Evolutionary conservation across 2,888 invertebrate genomes (phyloP), one percentile per base, ranked within the genome.

Genomic region (Tillus elongatus): DNA sequence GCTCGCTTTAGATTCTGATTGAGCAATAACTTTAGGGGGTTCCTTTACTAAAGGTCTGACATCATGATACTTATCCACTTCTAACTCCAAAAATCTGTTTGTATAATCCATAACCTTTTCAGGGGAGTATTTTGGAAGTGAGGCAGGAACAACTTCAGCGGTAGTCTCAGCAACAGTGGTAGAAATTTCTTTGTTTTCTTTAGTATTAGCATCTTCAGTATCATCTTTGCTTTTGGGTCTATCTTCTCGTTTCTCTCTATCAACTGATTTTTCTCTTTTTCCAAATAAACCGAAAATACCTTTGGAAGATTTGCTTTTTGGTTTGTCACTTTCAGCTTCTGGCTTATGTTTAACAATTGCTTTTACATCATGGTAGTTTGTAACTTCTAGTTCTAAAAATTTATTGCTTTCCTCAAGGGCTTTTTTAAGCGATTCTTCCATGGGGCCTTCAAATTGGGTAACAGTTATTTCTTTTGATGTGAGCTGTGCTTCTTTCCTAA

Each of bases 331-430:
- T 19, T 19, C n/a, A 8, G n/a, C n/a, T 19, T 19, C 24, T n/a
- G 6, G 6, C 6, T n/a, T n/a, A 8, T 6, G 24, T 19, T 19
- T 19, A 6, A n/a, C 24, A 8, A 19, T 9, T 12, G 30, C 2
- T 29, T 27, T 42, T 11, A 44, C 42, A 19, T 48, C 43, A 27
- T 45, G 39, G 12, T 38, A 42, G 3, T 39, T 33, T 3, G 15
- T 6, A 15, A 51, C 42, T 44, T 52, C 52, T 13, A 43, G 42
- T 30, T 46, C 41, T 13, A 52, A 29, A 37, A 52, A 52, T 13
- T 36, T 36, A n/a, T 19, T 19, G n/a, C 6, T 8, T 8, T 19
- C 24, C n/a, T n/a, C n/a, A n/a, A n/a, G n/a, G n/a, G n/a, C n/a
- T n/a, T n/a, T n/a, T n/a, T n/a, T n/a, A n/a, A n/a, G n/a, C n/a